phyloP scores from a whole-genome alignment of 2,113 vertebrate species.

The Pterocles orientalis region DNA sequence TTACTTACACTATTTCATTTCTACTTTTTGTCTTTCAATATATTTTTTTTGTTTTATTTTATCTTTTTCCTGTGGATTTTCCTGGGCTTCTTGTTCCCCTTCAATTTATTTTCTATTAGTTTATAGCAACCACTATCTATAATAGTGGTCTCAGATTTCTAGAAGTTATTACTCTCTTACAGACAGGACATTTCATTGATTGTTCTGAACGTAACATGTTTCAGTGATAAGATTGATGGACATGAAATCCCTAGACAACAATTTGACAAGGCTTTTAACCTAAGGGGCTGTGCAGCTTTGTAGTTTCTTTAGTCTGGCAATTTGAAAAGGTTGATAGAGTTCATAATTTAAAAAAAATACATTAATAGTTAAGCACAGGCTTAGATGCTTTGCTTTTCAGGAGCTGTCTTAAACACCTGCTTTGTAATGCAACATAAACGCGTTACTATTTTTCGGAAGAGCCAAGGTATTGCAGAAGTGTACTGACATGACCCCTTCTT shows the following conservation, averaged over 20 bases:
- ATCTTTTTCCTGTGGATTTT: neutral
- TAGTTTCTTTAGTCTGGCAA: neutral
- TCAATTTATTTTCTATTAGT: slow-evolving; percentile 11
- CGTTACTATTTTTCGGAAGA: neutral
- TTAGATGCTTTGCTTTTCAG: neutral
- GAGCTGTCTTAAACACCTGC: neutral
- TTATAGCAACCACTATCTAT: slow-evolving; percentile 13
- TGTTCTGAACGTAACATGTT: slow-evolving; percentile 31
- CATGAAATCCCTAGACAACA: slow-evolving; percentile 1
- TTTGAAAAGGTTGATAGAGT: neutral
- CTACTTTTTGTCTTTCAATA: neutral
- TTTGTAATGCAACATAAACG: neutral
- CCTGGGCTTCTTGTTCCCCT: neutral
- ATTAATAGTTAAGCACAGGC: neutral
- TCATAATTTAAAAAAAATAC: neutral
- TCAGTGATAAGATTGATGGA: slow-evolving; percentile 19
- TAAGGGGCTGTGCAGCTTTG: neutral
- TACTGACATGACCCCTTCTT: neutral
- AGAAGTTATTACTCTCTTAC: slow-evolving; percentile 22
- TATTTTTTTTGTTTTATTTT: neutral
- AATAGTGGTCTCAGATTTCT: slow-evolving; percentile 8
- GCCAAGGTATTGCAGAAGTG: neutral
- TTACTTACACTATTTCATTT: neutral
- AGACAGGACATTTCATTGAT: slow-evolving; percentile 53
- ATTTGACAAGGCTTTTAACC: neutral